Evolutionary conservation across 2,888 invertebrate species (phyloP), one percentile per base, ranked within the genome.

Genomic region (Spodoptera picta): DNA sequence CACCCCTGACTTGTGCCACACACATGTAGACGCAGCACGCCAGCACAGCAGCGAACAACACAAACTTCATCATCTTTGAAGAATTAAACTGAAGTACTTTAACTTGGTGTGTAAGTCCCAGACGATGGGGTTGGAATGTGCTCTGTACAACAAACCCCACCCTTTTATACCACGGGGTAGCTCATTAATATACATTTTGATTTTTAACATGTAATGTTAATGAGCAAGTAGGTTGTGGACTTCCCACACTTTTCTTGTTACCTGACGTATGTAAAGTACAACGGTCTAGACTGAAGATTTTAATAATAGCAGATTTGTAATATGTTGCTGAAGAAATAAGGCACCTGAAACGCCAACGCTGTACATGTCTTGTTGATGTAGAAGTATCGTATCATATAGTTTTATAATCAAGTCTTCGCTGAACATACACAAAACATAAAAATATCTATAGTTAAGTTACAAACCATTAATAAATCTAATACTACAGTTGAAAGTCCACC

Each of bases 111-210:
- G 19, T 47, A 9, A 12, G 7, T 45, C 42, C n/a, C 69, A 42
- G 31, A 14, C 41, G 19, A 36, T 73, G 41, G 51, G 49, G 42
- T 10, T 60, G 23, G 43, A 74, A 60, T 73, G 66, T 49, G 46
- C 14, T 47, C 19, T 23, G 7, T 27, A 43, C 59, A 45, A 11
- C 59, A 1, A 11, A 36, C n/a, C n/a, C 46, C 12, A 43, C n/a
- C 53, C 47, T 68, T 73, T 53, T 74, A 73, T 74, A 73, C 51
- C 4, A 1, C 7, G 9, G 3, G 4, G n/a, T 23, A 52, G 43
- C 31, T 66, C 54, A 73, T 73, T 49, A 73, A 60, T 63, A 69
- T 59, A 14, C 54, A 36, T 36, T 36, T 36, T 36, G 36, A 36
- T 36, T 36, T 36, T 36, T 36, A 36, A 36, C 36, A 9, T 7